Percentiles rank a stretch among this genome's conserved stretches.
Evolutionary conservation across 53 echinoderm and acorn worm species (phyloP).

Genomic region (Temnopleurus reevesii): DNA sequence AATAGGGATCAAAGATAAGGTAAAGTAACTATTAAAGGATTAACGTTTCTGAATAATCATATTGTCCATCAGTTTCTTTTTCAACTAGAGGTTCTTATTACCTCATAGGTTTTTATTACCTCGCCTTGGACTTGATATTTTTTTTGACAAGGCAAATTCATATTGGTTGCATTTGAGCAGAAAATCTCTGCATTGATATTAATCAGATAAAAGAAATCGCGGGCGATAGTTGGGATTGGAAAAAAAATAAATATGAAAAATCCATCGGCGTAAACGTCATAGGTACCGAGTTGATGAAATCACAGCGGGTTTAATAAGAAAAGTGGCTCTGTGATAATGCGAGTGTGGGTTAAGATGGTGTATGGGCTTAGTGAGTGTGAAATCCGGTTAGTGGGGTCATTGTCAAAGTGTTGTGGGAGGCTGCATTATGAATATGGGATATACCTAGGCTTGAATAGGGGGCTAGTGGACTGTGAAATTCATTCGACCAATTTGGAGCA

Average conservation of each 20-base stretch:
- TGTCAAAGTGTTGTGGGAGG: conserved; percentile 1
- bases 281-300: background rate
- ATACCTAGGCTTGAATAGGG: background rate
- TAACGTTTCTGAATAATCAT: no score
- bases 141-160: background rate
- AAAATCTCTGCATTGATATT: background rate
- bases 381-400: conserved; percentile 24
- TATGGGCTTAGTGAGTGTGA: background rate
- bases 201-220: background rate
- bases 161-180: background rate
- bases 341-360: background rate
- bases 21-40: no score
- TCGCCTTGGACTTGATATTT: background rate
- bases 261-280: background rate
- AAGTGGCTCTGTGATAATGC: no score
- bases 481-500: background rate
- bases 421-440: background rate
- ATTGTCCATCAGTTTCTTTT: background rate
- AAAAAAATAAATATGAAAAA: background rate
- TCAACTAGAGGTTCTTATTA: conserved; percentile 15
- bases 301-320: no score
- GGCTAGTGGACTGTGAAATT: background rate
- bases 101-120: no score
- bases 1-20: no score
- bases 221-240: background rate